Base-by-base conservation (phyloP, 2,888 invertebrate species). In the Buathra laborator region DNA sequence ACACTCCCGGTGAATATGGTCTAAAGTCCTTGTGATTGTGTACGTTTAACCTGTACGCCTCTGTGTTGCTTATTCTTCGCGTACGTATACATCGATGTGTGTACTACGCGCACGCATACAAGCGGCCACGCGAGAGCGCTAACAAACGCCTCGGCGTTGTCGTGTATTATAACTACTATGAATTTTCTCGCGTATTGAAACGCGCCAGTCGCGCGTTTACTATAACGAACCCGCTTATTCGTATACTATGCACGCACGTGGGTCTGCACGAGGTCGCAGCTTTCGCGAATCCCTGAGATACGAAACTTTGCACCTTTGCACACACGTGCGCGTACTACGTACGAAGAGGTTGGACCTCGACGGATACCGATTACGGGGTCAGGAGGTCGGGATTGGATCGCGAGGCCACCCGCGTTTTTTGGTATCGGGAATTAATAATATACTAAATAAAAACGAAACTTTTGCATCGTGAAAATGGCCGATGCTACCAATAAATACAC, bases 1-100 rank as follows among this genome's bases (percentile, higher is more conserved):
- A 87, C 76, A 86, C 75, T 86, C 81, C 72, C 75, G 76, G 87
- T 82, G 85, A 86, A 88, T 88, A 56, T 74, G 56, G 75, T 81
- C 78, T 78, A 78, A 81, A 82, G 82, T 85, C 76, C 71, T 64
- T 46, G 10, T 24, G 46, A 53, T 64, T 59, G 67, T 72, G 62
- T 74, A 64, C 29, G 43, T 71, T 76, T 46, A 44, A 56, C 59
- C 68, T 68, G 46, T 59, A 29, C n/a, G 70, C 64, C 53, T 46
- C 16, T n/a, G n/a, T 32, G 62, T 9, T 2, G 14, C 24, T 7
- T 24, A 12, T 80, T 16, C n/a, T 16, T 68, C 16, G 7, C 29
- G 2, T 32, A 12, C 16, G 24, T 14, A 19, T 19, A 43, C n/a
- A 29, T 59, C 68, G 53, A 51, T 43, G 24, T 19, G 67, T 44